phyloP scores from a whole-genome alignment of 1,140 invertebrate species.

The Thereuonema tuberculata region DNA sequence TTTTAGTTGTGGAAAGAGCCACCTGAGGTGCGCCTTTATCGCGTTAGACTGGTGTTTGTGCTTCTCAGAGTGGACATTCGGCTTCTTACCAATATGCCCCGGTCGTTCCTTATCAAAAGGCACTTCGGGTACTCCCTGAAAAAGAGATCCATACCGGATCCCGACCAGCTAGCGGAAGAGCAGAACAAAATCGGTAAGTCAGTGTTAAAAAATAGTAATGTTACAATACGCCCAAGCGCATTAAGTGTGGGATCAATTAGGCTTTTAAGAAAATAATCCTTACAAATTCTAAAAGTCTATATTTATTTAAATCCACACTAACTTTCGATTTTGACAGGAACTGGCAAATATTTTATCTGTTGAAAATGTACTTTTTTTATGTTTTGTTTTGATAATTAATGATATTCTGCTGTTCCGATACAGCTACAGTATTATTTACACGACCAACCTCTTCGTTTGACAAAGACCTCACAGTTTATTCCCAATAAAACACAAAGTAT shows the following conservation, averaged over 20 bases:
- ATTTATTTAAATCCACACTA: not conserved
- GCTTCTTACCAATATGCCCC: conserved; percentile 28
- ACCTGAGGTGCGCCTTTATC: not conserved
- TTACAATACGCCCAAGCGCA: not conserved
- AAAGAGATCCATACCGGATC: conserved; percentile 66
- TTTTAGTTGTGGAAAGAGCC: not conserved
- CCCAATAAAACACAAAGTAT: no score
- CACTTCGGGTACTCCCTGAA: conserved; percentile 76
- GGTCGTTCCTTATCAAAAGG: conserved; percentile 47
- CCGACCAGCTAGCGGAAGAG: conserved; percentile 10
- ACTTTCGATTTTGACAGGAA: no score
- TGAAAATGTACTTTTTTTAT: no score
- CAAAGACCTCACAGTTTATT: no score
- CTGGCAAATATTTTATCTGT: no score
- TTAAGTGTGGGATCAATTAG: not conserved
- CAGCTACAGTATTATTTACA: no score
- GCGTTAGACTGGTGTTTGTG: not conserved
- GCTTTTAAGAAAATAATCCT: no score
- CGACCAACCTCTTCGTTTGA: no score
- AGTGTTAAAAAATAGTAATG: no score
- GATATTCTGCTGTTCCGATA: no score
- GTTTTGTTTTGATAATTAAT: no score
- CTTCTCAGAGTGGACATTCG: not conserved
- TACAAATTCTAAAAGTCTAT: no score
- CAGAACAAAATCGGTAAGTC: not conserved